These are phyloP conservation scores for Zelostemma sp. DNA, from an alignment of 1,140 invertebrate species.

Conservation along the genomic window DNA sequence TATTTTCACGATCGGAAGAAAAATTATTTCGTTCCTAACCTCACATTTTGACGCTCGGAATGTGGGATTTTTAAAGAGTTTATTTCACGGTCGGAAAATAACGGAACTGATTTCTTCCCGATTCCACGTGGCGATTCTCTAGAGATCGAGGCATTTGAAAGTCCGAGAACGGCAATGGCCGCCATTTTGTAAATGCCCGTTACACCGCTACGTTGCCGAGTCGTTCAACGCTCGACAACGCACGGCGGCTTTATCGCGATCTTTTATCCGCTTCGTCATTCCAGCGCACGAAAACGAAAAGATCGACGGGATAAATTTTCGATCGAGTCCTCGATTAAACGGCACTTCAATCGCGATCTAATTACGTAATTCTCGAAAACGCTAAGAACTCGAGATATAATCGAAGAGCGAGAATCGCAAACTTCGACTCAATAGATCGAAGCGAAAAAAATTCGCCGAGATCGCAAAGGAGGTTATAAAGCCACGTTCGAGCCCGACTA, in stretches of 20 bases:
- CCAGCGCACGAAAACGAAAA: too few relatives aligned
- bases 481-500: constrained; percentile 9
- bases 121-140: constrained; percentile 64
- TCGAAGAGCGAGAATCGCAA: too few relatives aligned
- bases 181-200: constrained; percentile 66
- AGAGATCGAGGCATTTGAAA: constrained; percentile 50
- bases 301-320: too few relatives aligned
- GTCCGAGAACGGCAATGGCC: constrained; percentile 60
- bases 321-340: background rate
- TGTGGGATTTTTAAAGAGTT: too few relatives aligned
- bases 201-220: constrained; percentile 47
- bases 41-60: too few relatives aligned
- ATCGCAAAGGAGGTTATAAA: constrained; percentile 16
- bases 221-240: background rate
- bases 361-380: background rate
- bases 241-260: background rate
- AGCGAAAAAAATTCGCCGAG: too few relatives aligned
- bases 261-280: background rate
- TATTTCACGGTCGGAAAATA: too few relatives aligned
- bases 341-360: background rate
- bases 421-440: too few relatives aligned
- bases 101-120: too few relatives aligned
- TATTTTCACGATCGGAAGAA: too few relatives aligned
- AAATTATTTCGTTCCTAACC: too few relatives aligned
- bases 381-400: too few relatives aligned